Conservation (phyloP, 37 sponge, comb jelly and placozoan genomes). For the Mnemiopsis leidyi region DNA sequence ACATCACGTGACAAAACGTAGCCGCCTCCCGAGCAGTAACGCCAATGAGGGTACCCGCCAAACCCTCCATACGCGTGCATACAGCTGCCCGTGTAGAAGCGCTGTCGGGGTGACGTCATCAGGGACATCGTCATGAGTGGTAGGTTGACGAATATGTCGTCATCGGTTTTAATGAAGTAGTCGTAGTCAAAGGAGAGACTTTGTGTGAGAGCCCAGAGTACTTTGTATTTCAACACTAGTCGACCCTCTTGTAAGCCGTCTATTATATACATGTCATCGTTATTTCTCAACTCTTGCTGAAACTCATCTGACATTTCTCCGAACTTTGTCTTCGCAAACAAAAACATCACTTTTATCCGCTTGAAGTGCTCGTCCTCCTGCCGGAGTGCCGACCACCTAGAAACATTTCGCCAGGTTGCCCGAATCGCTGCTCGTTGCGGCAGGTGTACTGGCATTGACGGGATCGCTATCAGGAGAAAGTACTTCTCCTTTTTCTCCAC, state of each 20-base stretch:
- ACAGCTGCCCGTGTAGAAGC: conserved; percentile 41
- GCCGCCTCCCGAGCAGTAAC: conserved; percentile 31
- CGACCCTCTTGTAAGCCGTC: not conserved
- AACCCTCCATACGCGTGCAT: conserved; percentile 9
- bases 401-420: not conserved
- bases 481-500: not conserved
- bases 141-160: conserved; percentile 41
- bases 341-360: not conserved
- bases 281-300: not conserved
- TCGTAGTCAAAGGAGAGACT: conserved; percentile 3
- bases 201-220: conserved; percentile 4
- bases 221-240: conserved; percentile 33
- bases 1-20: conserved; percentile 55
- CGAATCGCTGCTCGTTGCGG: not conserved
- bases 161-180: conserved; percentile 32
- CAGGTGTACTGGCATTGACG: not conserved
- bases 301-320: not conserved
- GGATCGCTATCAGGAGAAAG: conserved; percentile 6
- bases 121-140: not conserved
- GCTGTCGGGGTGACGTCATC: not conserved
- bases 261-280: conserved; percentile 23
- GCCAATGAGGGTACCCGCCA: not conserved
- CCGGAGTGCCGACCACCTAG: not conserved
- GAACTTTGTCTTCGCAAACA: not conserved
- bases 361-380: not conserved